Base-by-base conservation (phyloP, 2,113 vertebrate genomes). In the Penelope pileata region DNA sequence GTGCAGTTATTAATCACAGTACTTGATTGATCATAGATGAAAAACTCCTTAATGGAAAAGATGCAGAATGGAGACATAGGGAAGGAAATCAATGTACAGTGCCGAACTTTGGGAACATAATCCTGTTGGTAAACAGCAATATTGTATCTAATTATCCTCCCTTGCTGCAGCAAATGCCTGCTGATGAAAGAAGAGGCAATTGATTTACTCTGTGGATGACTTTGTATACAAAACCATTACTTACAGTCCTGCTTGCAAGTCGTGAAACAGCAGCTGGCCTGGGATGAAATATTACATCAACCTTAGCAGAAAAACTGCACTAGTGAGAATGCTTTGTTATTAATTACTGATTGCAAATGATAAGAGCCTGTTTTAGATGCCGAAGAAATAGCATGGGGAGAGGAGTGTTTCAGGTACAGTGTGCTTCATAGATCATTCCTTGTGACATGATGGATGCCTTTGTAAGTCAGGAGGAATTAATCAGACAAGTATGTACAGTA, bases 261-360 rank as follows among this genome's bases (percentile, higher is more conserved):
- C 18, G 32, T 95, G 88, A 93, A 96, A 83, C 17, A 91, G 88
- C 97, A 97, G 95, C 97, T 97, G 96, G 96, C 90, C 48, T 76
- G 90, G 90, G 76, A 92, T 92, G 91, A 96, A 96, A 86, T 94
- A 94, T 88, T 95, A 45, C 91, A 50, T 96, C 93, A 94, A 96
- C 94, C 95, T 96, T 87, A 93, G 91, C 83, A 93, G 68, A 73
- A 92, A 76, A 87, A 83, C 42, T 40, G 66, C 68, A 64, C 66
- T 78, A 66, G 60, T 74, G 86, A 90, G 88, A 92, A 88, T 91
- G 92, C 88, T 97, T 94, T 97, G 96, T 97, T 97, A 97, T 98
- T 97, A 91, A 98, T 97, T 93, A 91, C 91, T 88, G 92, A 95
- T 96, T 94, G 96, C 93, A 97, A 93, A 88, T 17, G 40, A 79